These are phyloP conservation scores for Hydroisotoma schaefferi DNA, from an alignment of 2,888 invertebrate species.

Conservation along the genomic window DNA sequence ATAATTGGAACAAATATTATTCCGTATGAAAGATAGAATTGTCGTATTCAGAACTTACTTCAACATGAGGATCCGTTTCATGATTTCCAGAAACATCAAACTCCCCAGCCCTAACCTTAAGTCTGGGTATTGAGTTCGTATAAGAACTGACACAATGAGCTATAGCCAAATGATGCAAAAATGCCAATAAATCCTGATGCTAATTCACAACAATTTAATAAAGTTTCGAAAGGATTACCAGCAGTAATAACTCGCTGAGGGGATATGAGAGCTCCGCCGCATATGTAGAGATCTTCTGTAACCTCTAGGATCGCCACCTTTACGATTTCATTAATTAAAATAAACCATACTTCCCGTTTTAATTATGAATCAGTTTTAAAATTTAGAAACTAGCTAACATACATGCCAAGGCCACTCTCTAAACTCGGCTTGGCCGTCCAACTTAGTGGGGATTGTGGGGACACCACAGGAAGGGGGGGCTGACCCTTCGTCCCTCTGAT, in stretches of 20 bases:
- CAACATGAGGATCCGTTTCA: slow-evolving; percentile 52
- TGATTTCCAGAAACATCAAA: slow-evolving; percentile 52
- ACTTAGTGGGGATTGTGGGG: slow-evolving; percentile 47
- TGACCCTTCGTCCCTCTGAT: neutral
- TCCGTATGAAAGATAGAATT: too few relatives aligned
- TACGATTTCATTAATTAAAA: slow-evolving; percentile 5
- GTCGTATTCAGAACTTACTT: slow-evolving; percentile 48
- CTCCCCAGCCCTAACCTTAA: slow-evolving; percentile 54
- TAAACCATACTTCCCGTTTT: neutral
- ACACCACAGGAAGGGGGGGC: slow-evolving; percentile 44
- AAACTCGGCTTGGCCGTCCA: slow-evolving; percentile 52
- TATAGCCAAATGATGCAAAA: slow-evolving; percentile 47
- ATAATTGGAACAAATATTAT: too few relatives aligned
- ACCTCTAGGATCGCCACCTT: slow-evolving; percentile 54
- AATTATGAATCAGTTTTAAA: neutral
- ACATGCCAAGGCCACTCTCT: slow-evolving; percentile 55
- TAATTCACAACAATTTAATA: neutral
- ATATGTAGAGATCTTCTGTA: slow-evolving; percentile 53
- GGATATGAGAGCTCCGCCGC: slow-evolving; percentile 53
- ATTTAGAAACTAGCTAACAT: slow-evolving; percentile 30
- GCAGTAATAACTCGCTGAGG: slow-evolving; percentile 52
- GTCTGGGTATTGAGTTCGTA: slow-evolving; percentile 21
- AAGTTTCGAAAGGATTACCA: neutral
- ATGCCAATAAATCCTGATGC: too few relatives aligned
- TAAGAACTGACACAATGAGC: slow-evolving; percentile 54